Evolutionary conservation across 2,888 invertebrate species (phyloP).

Genomic region (Caenorhabditis becei): DNA sequence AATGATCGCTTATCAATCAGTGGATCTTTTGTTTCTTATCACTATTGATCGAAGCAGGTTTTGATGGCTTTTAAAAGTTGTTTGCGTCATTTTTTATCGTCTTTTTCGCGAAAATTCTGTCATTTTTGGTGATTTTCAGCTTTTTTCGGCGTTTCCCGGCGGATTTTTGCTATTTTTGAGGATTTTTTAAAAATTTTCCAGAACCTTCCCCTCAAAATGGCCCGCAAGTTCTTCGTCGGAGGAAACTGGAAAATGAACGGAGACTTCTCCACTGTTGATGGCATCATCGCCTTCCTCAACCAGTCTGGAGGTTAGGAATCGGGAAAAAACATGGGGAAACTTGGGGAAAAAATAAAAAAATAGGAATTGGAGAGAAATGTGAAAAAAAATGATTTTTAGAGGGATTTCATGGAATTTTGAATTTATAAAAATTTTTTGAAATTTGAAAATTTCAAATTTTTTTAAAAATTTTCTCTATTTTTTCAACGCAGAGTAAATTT

Average conservation of each 20-base stretch:
- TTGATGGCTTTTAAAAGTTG: slow-evolving; percentile 18
- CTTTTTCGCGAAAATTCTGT: background rate
- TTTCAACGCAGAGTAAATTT: background rate
- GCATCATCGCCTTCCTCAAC: slow-evolving; percentile 79
- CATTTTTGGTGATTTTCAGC: too few relatives aligned
- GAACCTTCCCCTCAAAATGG: slow-evolving; percentile 36
- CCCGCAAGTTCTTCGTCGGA: slow-evolving; percentile 95
- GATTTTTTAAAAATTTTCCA: background rate
- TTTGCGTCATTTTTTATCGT: slow-evolving; percentile 11
- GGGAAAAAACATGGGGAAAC: background rate
- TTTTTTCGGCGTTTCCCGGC: too few relatives aligned
- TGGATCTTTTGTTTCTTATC: slow-evolving; percentile 13
- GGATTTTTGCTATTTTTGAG: background rate
- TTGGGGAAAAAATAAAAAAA: too few relatives aligned
- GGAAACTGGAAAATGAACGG: slow-evolving; percentile 99
- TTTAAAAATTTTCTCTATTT: background rate
- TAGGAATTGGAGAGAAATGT: too few relatives aligned
- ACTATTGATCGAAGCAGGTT: slow-evolving; percentile 11
- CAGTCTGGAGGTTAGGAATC: slow-evolving; percentile 65
- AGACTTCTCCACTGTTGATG: slow-evolving; percentile 76
- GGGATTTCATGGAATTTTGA: too few relatives aligned
- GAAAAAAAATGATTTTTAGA: too few relatives aligned
- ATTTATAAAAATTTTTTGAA: background rate
- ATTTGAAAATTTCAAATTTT: background rate
- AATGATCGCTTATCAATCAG: slow-evolving; percentile 24